A percentile compares a stretch with the other conserved stretches of the same genome.
phyloP scores from a whole-genome alignment of 2,888 invertebrate species.

The Nemoura dubitans region DNA sequence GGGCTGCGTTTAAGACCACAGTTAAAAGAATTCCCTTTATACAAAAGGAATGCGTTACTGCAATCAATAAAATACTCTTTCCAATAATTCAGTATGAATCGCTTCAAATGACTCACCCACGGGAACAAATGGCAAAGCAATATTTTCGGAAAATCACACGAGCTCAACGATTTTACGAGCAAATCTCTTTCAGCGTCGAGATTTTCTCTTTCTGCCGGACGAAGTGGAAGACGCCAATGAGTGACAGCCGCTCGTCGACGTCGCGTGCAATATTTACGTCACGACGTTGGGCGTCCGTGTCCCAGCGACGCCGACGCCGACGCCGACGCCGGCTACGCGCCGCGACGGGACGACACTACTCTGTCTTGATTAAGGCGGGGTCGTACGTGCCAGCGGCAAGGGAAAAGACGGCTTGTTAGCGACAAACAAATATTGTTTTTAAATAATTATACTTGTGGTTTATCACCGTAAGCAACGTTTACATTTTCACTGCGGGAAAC shows the following conservation, averaged over 20 bases:
- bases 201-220: not conserved
- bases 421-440: constrained; percentile 18
- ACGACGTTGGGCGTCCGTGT: constrained; percentile 8
- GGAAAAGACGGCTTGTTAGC: constrained; percentile 17
- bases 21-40: not conserved
- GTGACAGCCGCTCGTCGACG: constrained; percentile 20
- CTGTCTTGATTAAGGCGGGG: constrained; percentile 37
- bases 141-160: not conserved
- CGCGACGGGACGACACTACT: constrained; percentile 27
- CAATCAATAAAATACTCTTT: not conserved
- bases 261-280: constrained; percentile 29
- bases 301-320: constrained; percentile 23
- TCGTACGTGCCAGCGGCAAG: constrained; percentile 21
- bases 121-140: not conserved
- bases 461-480: not conserved
- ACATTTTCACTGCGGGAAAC: not conserved
- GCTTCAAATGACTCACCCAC: not conserved
- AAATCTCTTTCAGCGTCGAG: not conserved
- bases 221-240: not conserved
- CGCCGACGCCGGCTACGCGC: not conserved
- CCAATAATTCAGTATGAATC: not conserved
- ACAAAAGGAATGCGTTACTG: not conserved
- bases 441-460: constrained; percentile 15
- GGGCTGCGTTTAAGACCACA: not conserved
- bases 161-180: not conserved